A percentile compares a stretch with the other conserved stretches of the same genome.
phyloP scores from a whole-genome alignment of 1,140 invertebrate genomes.

The Sycobia sp. region DNA sequence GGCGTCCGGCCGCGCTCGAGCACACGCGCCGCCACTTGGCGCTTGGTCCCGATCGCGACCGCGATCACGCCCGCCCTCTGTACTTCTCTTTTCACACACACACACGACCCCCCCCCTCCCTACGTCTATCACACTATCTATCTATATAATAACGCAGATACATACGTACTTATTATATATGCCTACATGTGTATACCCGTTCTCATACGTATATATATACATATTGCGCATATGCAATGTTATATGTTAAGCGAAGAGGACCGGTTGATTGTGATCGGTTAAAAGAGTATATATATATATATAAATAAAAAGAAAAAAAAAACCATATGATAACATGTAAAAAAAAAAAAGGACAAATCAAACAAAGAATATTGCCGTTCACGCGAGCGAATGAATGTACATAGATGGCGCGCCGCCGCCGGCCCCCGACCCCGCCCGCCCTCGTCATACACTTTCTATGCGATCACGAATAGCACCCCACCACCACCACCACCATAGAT shows the following conservation, averaged over 20 bases:
- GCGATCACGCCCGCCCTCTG: too few species aligned
- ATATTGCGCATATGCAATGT: slow-evolving; percentile 52
- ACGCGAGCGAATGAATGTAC: slow-evolving; percentile 62
- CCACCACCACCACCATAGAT: slow-evolving; percentile 63
- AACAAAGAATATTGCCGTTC: too few species aligned
- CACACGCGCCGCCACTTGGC: too few species aligned
- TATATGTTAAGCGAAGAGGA: slow-evolving; percentile 59
- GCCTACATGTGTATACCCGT: slow-evolving; percentile 39
- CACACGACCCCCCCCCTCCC: too few species aligned
- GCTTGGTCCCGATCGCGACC: too few species aligned
- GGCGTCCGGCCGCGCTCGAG: too few species aligned
- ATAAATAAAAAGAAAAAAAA: too few species aligned
- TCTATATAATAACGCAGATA: slow-evolving; percentile 52
- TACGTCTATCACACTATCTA: too few species aligned
- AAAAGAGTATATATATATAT: too few species aligned
- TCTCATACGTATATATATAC: slow-evolving; percentile 42
- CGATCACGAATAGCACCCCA: slow-evolving; percentile 63
- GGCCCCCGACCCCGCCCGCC: slow-evolving; percentile 59
- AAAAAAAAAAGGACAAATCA: too few species aligned
- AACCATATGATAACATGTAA: too few species aligned
- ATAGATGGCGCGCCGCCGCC: slow-evolving; percentile 62
- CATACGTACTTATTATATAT: slow-evolving; percentile 44
- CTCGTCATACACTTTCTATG: slow-evolving; percentile 60
- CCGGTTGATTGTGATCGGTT: slow-evolving; percentile 61
- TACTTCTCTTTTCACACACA: too few species aligned